Evolutionary conservation across 2,113 vertebrate genomes (phyloP).

Genomic region (Morone chrysops): DNA sequence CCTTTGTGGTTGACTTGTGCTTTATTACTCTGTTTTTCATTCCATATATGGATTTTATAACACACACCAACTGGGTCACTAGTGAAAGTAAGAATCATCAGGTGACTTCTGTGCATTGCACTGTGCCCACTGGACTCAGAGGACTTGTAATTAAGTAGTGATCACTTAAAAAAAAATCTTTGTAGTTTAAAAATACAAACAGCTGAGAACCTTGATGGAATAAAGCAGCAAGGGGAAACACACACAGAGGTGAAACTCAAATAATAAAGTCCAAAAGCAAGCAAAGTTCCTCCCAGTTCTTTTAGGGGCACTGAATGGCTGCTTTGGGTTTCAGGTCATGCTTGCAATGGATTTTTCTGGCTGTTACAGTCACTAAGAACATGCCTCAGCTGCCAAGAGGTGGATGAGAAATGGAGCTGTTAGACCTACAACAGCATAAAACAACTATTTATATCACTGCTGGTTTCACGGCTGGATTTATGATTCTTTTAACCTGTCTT

Average conservation of each 20-base stretch:
- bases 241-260: conserved; percentile 18
- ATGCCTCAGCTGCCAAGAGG: conserved; percentile 61
- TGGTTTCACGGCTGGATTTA: conserved; percentile 69
- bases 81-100: conserved; percentile 33
- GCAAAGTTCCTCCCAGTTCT: conserved; percentile 30
- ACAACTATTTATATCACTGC: conserved; percentile 73
- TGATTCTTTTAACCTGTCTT: conserved; percentile 67
- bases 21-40: conserved; percentile 34
- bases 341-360: conserved; percentile 65
- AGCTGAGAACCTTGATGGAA: neutral
- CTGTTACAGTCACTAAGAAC: conserved; percentile 65
- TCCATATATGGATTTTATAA: conserved; percentile 15
- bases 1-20: conserved; percentile 52
- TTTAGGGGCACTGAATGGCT: conserved; percentile 34
- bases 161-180: conserved; percentile 12
- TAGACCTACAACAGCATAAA: conserved; percentile 69
- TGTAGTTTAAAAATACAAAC: conserved; percentile 22
- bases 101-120: conserved; percentile 1
- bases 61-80: conserved; percentile 36
- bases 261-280: conserved; percentile 34
- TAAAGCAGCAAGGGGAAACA: neutral
- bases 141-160: conserved; percentile 46
- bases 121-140: neutral
- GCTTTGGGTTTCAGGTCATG: conserved; percentile 70
- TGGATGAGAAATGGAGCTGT: conserved; percentile 69